Conservation (phyloP, 2,888 invertebrate genomes). For the Epinotia nisella region DNA sequence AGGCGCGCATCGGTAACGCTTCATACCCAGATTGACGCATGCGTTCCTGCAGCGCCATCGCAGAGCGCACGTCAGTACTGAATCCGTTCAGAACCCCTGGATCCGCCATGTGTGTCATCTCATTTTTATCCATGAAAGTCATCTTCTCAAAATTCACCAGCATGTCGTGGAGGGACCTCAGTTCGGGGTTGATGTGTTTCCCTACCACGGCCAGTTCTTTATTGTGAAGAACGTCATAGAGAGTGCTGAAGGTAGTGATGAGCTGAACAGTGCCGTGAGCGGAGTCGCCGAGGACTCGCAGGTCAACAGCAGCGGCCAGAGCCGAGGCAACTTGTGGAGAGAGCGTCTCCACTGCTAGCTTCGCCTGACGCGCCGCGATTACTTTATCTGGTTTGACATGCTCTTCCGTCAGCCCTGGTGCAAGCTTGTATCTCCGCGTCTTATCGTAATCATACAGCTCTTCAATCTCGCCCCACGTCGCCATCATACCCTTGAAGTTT, state of each 20-base stretch:
- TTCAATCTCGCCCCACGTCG: conserved; percentile 20
- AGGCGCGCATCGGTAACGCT: conserved; percentile 1
- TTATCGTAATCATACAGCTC: conserved; percentile 22
- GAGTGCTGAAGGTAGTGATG: neutral
- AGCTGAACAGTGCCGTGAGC: conserved; percentile 12
- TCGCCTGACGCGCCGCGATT: neutral
- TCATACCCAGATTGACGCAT: neutral
- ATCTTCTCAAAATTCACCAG: conserved; percentile 1
- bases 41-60: conserved; percentile 19
- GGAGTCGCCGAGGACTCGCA: conserved; percentile 14
- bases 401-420: neutral
- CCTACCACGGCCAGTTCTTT: neutral
- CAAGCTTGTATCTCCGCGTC: conserved; percentile 5
- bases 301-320: conserved; percentile 12
- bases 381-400: neutral
- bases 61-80: conserved; percentile 1
- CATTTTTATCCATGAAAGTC: neutral
- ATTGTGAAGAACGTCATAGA: conserved; percentile 17
- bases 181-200: neutral
- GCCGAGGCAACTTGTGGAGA: conserved; percentile 7
- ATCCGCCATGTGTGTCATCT: neutral
- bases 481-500: conserved; percentile 1
- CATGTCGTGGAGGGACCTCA: conserved; percentile 12
- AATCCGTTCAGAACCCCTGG: conserved; percentile 12
- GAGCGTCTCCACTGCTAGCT: conserved; percentile 19